These are phyloP conservation scores for Fabriciana adippe DNA, from an alignment of 2,888 invertebrate species.

Conservation along the genomic window DNA sequence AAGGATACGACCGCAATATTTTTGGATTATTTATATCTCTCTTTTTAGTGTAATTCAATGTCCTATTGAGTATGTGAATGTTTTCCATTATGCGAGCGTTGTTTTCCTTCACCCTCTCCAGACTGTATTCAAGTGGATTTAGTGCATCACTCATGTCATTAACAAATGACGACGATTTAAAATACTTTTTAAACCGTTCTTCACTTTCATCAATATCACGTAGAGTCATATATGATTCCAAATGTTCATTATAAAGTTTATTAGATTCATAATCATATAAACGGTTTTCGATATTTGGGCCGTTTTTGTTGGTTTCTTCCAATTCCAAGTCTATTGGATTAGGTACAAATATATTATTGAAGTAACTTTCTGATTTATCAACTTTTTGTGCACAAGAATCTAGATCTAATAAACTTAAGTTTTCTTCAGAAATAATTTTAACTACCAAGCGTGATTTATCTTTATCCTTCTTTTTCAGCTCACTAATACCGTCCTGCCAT, in stretches of 20 bases:
- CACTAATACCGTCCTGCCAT: conserved; percentile 62
- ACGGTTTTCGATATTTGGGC: neutral
- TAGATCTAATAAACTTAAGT: conserved; percentile 59
- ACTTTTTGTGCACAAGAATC: conserved; percentile 63
- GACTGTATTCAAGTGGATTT: conserved; percentile 67
- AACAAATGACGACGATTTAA: neutral
- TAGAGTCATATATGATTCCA: neutral
- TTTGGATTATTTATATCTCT: conserved; percentile 68
- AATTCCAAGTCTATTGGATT: conserved; percentile 8
- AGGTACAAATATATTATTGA: conserved; percentile 21
- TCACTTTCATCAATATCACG: conserved; percentile 4
- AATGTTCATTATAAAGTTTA: neutral
- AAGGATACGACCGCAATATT: conserved; percentile 63
- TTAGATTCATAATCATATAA: neutral
- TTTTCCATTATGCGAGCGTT: conserved; percentile 78
- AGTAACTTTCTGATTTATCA: conserved; percentile 41
- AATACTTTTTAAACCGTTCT: conserved; percentile 13
- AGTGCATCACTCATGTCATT: conserved; percentile 18
- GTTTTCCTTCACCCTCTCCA: conserved; percentile 74
- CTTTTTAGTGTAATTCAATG: conserved; percentile 72
- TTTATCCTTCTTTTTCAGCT: conserved; percentile 53
- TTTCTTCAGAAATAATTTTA: conserved; percentile 63
- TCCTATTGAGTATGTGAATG: conserved; percentile 72
- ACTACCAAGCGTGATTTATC: conserved; percentile 67
- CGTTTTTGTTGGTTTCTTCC: conserved; percentile 3